phyloP scores from a whole-genome alignment of 1,140 invertebrate genomes.

The Bombus impatiens region DNA sequence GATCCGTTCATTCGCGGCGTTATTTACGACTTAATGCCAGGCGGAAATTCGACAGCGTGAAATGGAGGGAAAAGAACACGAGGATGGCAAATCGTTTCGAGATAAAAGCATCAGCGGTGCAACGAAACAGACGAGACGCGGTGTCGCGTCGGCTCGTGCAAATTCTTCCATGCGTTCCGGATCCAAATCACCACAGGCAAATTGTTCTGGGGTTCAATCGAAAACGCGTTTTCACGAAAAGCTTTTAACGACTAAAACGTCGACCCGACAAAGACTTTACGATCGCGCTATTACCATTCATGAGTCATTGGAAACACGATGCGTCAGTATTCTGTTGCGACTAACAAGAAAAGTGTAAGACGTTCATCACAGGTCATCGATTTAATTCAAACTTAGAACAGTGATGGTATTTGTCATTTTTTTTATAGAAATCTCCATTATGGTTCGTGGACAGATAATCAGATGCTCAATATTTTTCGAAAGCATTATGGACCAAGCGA shows the following conservation, averaged over 20 bases:
- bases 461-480: too few relatives aligned
- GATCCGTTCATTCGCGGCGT: background rate
- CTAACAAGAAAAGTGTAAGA: background rate
- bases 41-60: conserved; percentile 6
- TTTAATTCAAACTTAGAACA: background rate
- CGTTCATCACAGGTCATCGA: background rate
- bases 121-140: conserved; percentile 30
- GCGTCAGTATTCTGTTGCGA: background rate
- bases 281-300: background rate
- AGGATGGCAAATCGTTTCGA: conserved; percentile 38
- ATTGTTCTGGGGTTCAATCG: conserved; percentile 52
- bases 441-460: too few relatives aligned
- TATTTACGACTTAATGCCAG: background rate
- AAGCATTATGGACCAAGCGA: too few relatives aligned
- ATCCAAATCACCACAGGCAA: conserved; percentile 44
- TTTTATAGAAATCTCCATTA: too few relatives aligned
- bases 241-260: conserved; percentile 58
- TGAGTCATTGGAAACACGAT: background rate
- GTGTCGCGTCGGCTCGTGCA: conserved; percentile 9
- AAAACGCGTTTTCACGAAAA: conserved; percentile 49
- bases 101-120: conserved; percentile 44
- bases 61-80: background rate
- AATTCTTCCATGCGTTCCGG: conserved; percentile 35
- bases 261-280: background rate
- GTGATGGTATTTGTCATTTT: background rate